Evolutionary conservation across 2,113 vertebrate species (phyloP).

Genomic region (Columba janthina): DNA sequence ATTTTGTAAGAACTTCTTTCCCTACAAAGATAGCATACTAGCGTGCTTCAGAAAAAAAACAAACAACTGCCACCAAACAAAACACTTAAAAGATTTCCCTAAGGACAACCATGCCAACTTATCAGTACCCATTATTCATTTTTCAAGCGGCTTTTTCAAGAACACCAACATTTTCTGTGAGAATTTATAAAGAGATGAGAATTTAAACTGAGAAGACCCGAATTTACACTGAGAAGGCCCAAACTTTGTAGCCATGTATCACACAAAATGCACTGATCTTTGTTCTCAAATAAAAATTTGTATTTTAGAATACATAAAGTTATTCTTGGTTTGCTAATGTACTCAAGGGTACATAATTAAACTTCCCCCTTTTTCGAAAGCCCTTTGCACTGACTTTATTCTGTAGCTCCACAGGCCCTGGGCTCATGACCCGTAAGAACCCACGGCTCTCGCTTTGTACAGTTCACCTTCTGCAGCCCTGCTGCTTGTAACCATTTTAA

Average conservation of each 20-base stretch:
- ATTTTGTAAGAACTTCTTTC: neutral
- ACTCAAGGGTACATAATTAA: neutral
- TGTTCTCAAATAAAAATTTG: neutral
- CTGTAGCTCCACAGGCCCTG: neutral
- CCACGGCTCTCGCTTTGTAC: fast-evolving
- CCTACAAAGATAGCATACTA: neutral
- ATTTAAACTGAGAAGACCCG: too few relatives aligned
- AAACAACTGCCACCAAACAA: neutral
- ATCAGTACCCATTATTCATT: neutral
- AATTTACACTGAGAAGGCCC: neutral
- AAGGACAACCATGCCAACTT: neutral
- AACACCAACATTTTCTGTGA: neutral
- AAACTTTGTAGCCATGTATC: neutral
- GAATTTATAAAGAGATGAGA: too few relatives aligned
- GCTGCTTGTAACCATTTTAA: neutral
- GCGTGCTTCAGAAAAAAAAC: neutral
- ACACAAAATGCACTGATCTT: neutral
- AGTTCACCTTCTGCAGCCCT: neutral
- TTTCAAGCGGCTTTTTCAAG: neutral
- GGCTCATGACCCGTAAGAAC: neutral
- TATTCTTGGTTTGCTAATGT: neutral
- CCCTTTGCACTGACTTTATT: neutral
- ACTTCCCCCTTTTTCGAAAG: neutral
- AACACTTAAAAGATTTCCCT: neutral
- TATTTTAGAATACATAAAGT: neutral